phyloP scores from a whole-genome alignment of 2,113 vertebrate genomes.

The Pachycephala philippinensis region DNA sequence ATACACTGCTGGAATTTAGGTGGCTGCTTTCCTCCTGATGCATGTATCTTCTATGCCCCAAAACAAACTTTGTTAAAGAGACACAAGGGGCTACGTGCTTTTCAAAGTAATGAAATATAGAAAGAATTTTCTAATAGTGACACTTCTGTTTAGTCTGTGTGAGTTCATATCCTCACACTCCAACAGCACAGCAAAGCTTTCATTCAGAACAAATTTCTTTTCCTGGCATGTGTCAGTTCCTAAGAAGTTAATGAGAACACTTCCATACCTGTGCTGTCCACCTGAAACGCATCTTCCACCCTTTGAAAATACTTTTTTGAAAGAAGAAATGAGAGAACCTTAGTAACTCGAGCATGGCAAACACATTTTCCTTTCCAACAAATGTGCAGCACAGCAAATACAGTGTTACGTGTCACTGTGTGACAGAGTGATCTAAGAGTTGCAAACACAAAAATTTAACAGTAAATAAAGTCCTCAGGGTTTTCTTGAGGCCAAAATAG shows the following conservation, averaged over 20 bases:
- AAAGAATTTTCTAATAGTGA: neutral
- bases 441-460: neutral
- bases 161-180: neutral
- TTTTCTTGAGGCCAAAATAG: neutral
- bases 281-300: neutral
- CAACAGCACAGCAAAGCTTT: neutral
- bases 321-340: neutral
- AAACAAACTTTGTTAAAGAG: neutral
- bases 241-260: neutral
- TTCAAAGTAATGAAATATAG: neutral
- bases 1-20: neutral
- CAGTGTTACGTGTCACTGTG: fast-evolving
- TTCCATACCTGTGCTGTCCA: neutral
- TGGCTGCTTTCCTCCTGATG: neutral
- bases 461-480: neutral
- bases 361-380: neutral
- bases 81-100: neutral
- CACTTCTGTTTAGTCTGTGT: neutral
- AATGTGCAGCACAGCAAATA: neutral
- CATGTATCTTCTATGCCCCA: too few species aligned
- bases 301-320: neutral
- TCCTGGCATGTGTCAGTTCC: neutral
- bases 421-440: neutral
- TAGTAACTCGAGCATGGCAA: neutral
- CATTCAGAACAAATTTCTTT: neutral